Conservation (phyloP, 2,888 invertebrate genomes). For the Heterodera filipjevi region DNA sequence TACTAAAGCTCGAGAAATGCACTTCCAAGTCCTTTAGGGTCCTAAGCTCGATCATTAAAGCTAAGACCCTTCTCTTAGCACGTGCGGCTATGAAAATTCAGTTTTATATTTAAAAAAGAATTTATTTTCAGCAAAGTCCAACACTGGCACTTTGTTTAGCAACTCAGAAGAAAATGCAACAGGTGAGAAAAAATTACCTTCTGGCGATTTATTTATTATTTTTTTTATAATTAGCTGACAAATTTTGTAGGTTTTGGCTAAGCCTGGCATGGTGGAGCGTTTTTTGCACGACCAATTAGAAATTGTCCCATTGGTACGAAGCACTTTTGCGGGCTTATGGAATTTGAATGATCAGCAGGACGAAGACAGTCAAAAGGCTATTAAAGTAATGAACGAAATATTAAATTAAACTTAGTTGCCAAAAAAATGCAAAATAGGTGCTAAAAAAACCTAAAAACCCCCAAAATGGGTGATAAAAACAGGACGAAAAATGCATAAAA, state of each 20-base stretch:
- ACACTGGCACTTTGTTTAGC: neutral
- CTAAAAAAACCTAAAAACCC: too few relatives aligned
- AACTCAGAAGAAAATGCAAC: neutral
- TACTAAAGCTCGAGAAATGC: too few relatives aligned
- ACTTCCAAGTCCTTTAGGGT: too few relatives aligned
- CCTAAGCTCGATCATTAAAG: too few relatives aligned
- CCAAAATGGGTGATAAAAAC: too few relatives aligned
- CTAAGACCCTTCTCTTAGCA: too few relatives aligned
- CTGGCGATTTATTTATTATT: neutral
- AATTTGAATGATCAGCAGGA: slow-evolving; percentile 74
- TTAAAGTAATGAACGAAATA: neutral
- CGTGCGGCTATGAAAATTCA: neutral
- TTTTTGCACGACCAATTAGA: slow-evolving; percentile 71
- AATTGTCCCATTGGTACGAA: slow-evolving; percentile 73
- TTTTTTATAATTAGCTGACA: slow-evolving; percentile 52
- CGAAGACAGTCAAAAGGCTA: slow-evolving; percentile 46
- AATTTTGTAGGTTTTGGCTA: slow-evolving; percentile 65
- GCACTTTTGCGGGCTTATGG: slow-evolving; percentile 88
- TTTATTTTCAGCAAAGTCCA: neutral
- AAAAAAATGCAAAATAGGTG: too few relatives aligned
- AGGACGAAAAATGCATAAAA: too few relatives aligned
- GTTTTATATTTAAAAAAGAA: neutral
- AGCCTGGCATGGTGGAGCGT: slow-evolving; percentile 76
- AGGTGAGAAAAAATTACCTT: neutral
- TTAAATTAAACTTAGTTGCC: neutral